A percentile compares a stretch with the other conserved stretches of the same genome.
Conservation (phyloP, 2,113 vertebrate species). For the Paraplagusia blochii region DNA sequence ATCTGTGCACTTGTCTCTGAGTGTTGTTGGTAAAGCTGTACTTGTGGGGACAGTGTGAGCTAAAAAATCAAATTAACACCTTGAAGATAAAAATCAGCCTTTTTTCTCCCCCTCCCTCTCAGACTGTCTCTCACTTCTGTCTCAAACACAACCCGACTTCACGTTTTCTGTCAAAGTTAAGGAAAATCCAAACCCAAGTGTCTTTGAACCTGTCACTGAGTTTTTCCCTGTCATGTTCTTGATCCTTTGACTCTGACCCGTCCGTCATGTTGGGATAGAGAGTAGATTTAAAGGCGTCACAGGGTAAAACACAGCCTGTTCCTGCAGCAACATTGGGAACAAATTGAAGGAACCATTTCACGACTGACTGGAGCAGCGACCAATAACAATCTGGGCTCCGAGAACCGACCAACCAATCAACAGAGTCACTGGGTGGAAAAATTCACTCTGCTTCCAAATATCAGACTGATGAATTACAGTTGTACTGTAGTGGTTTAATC, state of each 20-base stretch:
- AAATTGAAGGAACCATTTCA: conserved; percentile 46
- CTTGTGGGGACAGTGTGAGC: no score
- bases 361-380: conserved; percentile 33
- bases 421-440: conserved; percentile 36
- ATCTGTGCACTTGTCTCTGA: no score
- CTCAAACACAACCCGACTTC: no score
- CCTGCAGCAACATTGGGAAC: background rate
- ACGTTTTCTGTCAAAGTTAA: no score
- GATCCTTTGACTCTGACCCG: background rate
- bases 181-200: no score
- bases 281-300: background rate
- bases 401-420: conserved; percentile 12
- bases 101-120: no score
- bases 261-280: background rate
- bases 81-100: no score
- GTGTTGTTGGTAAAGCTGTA: no score
- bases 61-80: no score
- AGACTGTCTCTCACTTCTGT: no score
- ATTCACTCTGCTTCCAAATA: conserved; percentile 10
- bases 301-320: background rate
- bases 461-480: conserved; percentile 18
- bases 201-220: background rate
- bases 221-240: no score
- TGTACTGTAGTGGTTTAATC: background rate
- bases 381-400: conserved; percentile 34